Base-by-base conservation (phyloP, 2,113 vertebrate species). In the Brachypteracias leptosomus region DNA sequence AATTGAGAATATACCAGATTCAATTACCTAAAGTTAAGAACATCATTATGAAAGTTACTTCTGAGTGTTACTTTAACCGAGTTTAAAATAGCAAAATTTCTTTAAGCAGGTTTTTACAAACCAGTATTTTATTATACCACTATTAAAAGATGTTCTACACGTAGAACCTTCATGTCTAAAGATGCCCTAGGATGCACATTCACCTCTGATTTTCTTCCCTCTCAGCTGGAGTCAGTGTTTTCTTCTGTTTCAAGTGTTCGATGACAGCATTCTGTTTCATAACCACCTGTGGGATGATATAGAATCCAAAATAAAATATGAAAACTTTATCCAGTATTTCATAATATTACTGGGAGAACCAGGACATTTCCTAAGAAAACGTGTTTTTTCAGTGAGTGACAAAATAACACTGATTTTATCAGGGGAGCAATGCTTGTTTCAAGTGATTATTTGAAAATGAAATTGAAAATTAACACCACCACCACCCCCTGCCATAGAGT, bases 141-240 rank as follows among this genome's bases (percentile, higher is more conserved):
- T 18, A 73, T 21, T 44, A 75, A 44, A 76, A 67, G 18, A 57
- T 6, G 18, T 5, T 31, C 46, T 6, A 44, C 51, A 66, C 8
- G 4, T 31, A 61, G 58, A 77, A 77, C 38, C 36, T 79, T 38
- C 20, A 46, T 15, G 49, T 62, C 46, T 86, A 76, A 2, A 16
- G 31, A 62, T 42, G n/a, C n/a, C 65, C 44, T 66, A 6, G 46
- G 66, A 92, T 70, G 72, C 75, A 79, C 70, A 93, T 97, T 97
- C 97, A 99, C 99, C 99, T 99, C 97, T 99, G 99, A 97, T 99
- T 99, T 97, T 99, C 99, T 95, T 99, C 99, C 80, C 99, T 98
- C 94, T 99, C 99, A 36, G 98, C 98, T 85, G 99, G 99, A 93
- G 99, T 99, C 98, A 99, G 94, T 21, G 97, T 98, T 97, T 99